A percentile compares a stretch with the other conserved stretches of the same genome.
Conservation (phyloP, 1,140 invertebrate genomes). For the Drosophila ohnishii region DNA sequence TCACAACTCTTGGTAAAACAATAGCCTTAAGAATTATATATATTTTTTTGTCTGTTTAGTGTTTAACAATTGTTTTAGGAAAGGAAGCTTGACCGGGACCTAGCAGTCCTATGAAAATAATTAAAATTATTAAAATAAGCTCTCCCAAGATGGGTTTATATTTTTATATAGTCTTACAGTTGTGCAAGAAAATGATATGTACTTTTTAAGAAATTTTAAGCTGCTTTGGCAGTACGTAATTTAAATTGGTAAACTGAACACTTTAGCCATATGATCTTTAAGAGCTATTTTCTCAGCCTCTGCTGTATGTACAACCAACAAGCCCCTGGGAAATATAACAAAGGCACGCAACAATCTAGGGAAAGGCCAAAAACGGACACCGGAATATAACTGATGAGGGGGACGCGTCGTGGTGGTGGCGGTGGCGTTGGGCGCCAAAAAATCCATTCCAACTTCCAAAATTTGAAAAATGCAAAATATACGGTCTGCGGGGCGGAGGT, state of each 20-base stretch:
- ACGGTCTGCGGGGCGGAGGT: neutral
- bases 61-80: neutral
- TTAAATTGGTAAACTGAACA: too few relatives aligned
- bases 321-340: conserved; percentile 77
- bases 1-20: conserved; percentile 9
- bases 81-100: neutral
- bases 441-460: conserved; percentile 7
- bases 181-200: too few relatives aligned
- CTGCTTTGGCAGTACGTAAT: too few relatives aligned
- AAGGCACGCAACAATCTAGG: conserved; percentile 72
- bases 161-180: neutral
- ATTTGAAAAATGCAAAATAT: conserved; percentile 30
- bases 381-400: conserved; percentile 33
- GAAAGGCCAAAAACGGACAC: conserved; percentile 36
- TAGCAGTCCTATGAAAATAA: neutral
- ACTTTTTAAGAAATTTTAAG: rapidly evolving
- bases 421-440: conserved; percentile 7
- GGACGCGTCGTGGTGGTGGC: neutral
- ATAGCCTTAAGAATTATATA: neutral
- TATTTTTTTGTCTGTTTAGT: neutral
- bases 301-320: conserved; percentile 50
- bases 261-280: too few relatives aligned
- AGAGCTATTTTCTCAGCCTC: neutral
- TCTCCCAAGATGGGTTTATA: neutral
- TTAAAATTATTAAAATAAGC: too few relatives aligned